Conservation (phyloP, 2,888 invertebrate species). For the Stenodema calcarata region DNA sequence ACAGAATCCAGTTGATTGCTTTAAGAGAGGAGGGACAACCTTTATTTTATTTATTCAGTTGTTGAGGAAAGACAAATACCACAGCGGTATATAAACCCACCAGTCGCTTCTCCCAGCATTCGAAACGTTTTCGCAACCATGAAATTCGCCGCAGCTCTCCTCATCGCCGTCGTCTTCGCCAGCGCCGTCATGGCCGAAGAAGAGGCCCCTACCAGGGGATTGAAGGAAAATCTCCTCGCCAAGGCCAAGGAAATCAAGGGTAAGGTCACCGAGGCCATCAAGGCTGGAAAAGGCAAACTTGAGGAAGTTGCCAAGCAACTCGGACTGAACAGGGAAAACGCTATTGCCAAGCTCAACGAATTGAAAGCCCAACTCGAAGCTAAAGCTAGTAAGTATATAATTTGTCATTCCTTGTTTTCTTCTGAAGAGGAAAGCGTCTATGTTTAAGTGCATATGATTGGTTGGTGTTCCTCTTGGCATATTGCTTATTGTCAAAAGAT, state of each 20-base stretch:
- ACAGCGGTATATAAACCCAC: too few species aligned
- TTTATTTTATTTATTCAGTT: too few species aligned
- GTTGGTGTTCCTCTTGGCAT: too few species aligned
- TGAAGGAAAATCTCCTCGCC: not conserved
- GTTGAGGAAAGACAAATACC: too few species aligned
- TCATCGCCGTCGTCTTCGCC: not conserved
- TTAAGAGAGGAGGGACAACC: too few species aligned
- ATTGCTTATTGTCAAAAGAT: too few species aligned
- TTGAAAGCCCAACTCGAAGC: not conserved
- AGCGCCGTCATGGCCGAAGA: not conserved
- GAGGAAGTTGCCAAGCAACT: not conserved
- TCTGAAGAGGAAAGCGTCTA: too few species aligned
- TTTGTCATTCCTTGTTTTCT: too few species aligned
- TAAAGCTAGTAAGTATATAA: not conserved
- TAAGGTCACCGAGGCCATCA: not conserved
- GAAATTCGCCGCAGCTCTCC: not conserved
- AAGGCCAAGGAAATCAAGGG: not conserved
- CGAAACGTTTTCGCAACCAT: not conserved
- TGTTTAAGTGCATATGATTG: too few species aligned
- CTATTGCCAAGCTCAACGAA: not conserved
- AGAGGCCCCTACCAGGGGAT: not conserved
- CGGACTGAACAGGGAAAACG: not conserved
- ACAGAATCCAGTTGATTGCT: too few species aligned
- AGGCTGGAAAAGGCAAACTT: not conserved
- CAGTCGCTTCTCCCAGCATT: not conserved